Evolutionary conservation across 37 sponge, comb jelly and placozoan species (phyloP).

Genomic region (Axinella damicornis): DNA sequence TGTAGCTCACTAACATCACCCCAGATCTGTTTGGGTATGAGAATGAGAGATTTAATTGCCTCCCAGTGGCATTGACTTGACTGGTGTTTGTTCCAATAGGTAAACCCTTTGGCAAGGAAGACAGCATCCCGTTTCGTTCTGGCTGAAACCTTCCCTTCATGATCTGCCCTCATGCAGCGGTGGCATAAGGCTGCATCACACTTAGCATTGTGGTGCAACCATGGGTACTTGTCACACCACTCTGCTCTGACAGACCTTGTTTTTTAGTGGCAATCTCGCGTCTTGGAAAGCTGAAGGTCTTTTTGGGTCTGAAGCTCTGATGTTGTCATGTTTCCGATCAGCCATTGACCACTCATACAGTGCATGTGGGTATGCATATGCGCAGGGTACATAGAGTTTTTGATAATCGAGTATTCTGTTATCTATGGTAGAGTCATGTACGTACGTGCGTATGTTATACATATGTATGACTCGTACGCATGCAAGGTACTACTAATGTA

Average conservation of each 20-base stretch:
- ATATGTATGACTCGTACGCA: no score
- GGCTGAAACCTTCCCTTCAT: conserved; percentile 45
- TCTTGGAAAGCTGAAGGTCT: conserved; percentile 48
- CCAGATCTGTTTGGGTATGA: conserved; percentile 43
- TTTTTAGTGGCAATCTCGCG: conserved; percentile 29
- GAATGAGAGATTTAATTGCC: conserved; percentile 55
- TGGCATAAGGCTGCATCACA: conserved; percentile 33
- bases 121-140: conserved; percentile 70
- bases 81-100: conserved; percentile 81
- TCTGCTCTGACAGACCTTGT: conserved; percentile 51
- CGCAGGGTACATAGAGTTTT: no score
- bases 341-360: no score
- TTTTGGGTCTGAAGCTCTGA: conserved; percentile 9
- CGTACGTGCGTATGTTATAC: no score
- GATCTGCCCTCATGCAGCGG: conserved; percentile 46
- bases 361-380: no score
- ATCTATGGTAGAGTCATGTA: no score
- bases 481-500: no score
- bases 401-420: no score
- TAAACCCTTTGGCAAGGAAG: conserved; percentile 75
- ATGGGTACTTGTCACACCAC: conserved; percentile 56
- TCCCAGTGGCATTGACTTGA: conserved; percentile 75
- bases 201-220: conserved; percentile 47
- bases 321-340: no score
- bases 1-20: conserved; percentile 66